Evolutionary conservation across 1,140 invertebrate genomes (phyloP).

Genomic region (Hyles vespertilio): DNA sequence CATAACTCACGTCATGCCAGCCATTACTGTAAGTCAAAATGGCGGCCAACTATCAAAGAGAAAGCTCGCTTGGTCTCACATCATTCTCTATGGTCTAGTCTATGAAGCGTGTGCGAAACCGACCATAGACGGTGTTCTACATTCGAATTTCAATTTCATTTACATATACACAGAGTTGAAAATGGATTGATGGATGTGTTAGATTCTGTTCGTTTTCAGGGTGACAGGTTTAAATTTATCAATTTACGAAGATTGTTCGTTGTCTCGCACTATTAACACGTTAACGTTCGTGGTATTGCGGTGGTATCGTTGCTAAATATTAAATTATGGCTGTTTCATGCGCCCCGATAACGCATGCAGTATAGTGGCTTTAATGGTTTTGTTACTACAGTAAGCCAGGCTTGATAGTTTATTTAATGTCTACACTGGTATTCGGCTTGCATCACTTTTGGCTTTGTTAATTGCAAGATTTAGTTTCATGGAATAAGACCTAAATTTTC

Average conservation of each 20-base stretch:
- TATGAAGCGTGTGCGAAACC: constrained; percentile 48
- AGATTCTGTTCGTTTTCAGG: constrained; percentile 38
- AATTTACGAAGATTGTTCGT: constrained; percentile 67
- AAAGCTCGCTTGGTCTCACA: constrained; percentile 70
- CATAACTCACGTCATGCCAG: constrained; percentile 65
- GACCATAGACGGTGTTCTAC: constrained; percentile 24
- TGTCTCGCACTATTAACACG: constrained; percentile 59
- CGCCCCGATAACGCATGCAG: constrained; percentile 26
- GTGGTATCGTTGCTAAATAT: constrained; percentile 50
- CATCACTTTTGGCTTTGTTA: no score
- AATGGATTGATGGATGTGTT: neutral
- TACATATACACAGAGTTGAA: neutral
- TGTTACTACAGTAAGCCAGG: constrained; percentile 1
- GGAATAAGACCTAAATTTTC: no score
- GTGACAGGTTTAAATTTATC: constrained; percentile 66
- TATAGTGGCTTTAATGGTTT: constrained; percentile 22
- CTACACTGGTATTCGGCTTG: no score
- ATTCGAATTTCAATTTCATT: neutral
- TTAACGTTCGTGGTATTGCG: constrained; percentile 45
- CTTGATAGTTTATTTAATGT: no score
- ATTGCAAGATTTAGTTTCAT: no score
- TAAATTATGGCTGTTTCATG: constrained; percentile 48
- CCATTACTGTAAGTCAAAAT: constrained; percentile 74
- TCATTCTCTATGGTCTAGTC: constrained; percentile 68
- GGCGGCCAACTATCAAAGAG: constrained; percentile 71